These are phyloP conservation scores for Collichthys lucidus DNA, from an alignment of 2,113 vertebrate species.

Conservation along the genomic window DNA sequence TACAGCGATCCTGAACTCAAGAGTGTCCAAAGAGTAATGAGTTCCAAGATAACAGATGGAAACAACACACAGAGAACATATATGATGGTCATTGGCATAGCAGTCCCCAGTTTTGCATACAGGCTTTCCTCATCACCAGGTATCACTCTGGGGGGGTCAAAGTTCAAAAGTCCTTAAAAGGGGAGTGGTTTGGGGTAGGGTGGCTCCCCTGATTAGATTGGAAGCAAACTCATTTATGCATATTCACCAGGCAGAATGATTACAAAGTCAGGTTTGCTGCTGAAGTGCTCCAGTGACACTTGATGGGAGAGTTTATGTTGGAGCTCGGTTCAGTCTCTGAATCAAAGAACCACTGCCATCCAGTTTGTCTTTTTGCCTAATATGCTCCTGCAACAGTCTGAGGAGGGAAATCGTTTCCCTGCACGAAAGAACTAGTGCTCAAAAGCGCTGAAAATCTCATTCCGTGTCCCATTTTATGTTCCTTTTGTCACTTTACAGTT, in stretches of 20 bases:
- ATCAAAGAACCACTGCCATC: constrained; percentile 30
- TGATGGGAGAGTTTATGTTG: constrained; percentile 47
- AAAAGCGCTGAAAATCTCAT: constrained; percentile 27
- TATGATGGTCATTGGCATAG: constrained; percentile 62
- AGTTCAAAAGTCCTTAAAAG: constrained; percentile 64
- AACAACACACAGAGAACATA: neutral
- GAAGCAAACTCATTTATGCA: constrained; percentile 65
- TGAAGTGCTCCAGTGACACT: constrained; percentile 46
- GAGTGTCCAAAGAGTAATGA: constrained; percentile 41
- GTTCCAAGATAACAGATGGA: constrained; percentile 31
- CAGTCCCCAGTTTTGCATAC: constrained; percentile 77
- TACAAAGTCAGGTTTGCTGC: constrained; percentile 43
- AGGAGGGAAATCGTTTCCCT: constrained; percentile 29
- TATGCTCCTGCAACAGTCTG: constrained; percentile 59
- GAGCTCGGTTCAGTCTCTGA: constrained; percentile 32
- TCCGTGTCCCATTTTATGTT: constrained; percentile 34
- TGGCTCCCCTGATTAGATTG: constrained; percentile 49
- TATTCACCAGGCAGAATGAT: constrained; percentile 57
- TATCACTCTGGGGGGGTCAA: constrained; percentile 49
- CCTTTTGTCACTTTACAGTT: constrained; percentile 39
- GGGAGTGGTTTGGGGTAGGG: constrained; percentile 18
- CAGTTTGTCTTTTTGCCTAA: constrained; percentile 39
- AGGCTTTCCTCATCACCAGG: constrained; percentile 52
- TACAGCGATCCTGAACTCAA: constrained; percentile 48
- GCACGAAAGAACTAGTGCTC: constrained; percentile 28